Evolutionary conservation across 2,888 invertebrate genomes (phyloP).

Genomic region (Stenichneumon culpator): DNA sequence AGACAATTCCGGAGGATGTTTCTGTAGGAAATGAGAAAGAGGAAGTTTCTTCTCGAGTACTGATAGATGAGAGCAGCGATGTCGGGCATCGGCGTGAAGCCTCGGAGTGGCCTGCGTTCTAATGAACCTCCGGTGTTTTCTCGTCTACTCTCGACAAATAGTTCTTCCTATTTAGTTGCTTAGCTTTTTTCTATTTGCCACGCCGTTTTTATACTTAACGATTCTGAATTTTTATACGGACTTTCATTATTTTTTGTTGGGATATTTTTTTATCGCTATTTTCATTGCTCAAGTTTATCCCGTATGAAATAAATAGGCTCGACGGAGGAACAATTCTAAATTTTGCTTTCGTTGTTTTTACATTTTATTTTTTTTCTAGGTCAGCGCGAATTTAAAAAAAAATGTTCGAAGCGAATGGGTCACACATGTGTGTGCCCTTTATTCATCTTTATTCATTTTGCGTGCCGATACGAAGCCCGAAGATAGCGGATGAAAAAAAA

Average conservation of each 20-base stretch:
- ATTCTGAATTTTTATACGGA: not conserved
- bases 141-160: not conserved
- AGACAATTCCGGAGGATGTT: slow-evolving; percentile 19
- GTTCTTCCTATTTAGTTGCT: not conserved
- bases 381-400: not conserved
- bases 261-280: not conserved
- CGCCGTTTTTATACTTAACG: too few relatives aligned
- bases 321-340: not conserved
- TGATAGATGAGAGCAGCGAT: not conserved
- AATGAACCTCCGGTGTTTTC: not conserved
- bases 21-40: slow-evolving; percentile 45
- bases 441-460: not conserved
- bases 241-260: not conserved
- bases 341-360: not conserved
- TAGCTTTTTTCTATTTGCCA: too few relatives aligned
- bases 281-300: not conserved
- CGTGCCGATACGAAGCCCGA: not conserved
- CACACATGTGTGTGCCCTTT: not conserved
- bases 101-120: not conserved
- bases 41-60: slow-evolving; percentile 45
- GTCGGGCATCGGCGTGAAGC: not conserved
- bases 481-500: not conserved
- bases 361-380: not conserved
- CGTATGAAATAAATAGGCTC: not conserved
- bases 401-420: not conserved